These are phyloP conservation scores for Callospermophilus lateralis DNA, from an alignment of 2,113 vertebrate genomes.

Conservation along the genomic window DNA sequence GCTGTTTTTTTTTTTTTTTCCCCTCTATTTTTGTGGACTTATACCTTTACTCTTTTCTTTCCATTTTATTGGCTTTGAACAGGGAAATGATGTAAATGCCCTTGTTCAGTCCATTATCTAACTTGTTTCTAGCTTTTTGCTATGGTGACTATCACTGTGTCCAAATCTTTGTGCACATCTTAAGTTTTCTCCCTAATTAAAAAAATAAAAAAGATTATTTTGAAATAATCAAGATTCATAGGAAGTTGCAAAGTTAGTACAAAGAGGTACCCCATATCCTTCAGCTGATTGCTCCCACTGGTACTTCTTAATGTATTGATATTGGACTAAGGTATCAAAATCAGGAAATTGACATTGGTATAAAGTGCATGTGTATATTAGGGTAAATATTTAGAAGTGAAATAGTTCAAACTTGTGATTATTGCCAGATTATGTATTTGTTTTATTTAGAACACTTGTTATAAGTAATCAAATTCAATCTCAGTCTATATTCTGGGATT, in stretches of 20 bases:
- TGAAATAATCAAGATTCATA: conserved; percentile 7
- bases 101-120: not conserved
- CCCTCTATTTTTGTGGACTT: not conserved
- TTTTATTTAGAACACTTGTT: not conserved
- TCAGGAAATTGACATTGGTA: not conserved
- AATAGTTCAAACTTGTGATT: conserved; percentile 8
- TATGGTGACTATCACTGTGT: not conserved
- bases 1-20: not conserved
- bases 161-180: conserved; percentile 6
- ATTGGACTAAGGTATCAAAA: not conserved
- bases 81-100: not conserved
- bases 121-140: not conserved
- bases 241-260: not conserved
- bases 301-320: not conserved
- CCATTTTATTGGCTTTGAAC: not conserved
- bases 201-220: not conserved
- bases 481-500: not conserved
- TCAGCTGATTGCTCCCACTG: not conserved
- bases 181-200: not conserved
- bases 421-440: not conserved
- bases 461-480: conserved; percentile 4
- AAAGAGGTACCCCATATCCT: not conserved
- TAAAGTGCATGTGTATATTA: not conserved
- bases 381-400: not conserved
- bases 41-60: not conserved